Evolutionary conservation across 35 echinoderm and acorn worm species (phyloP).

Genomic region (Patiria miniata): DNA sequence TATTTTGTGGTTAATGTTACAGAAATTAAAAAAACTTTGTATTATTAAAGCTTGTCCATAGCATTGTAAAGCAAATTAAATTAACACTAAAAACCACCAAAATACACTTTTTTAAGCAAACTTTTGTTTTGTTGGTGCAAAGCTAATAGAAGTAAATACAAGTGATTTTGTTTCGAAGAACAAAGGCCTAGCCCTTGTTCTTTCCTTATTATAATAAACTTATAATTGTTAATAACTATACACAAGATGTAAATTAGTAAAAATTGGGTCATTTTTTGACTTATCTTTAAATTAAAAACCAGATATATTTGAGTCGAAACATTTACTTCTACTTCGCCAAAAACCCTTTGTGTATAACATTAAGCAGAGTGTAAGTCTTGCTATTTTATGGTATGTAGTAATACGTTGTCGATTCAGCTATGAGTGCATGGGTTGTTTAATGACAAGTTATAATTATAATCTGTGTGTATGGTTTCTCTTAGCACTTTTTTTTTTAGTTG

Average conservation of each 20-base stretch:
- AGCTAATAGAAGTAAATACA: neutral
- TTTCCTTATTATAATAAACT: conserved; percentile 20
- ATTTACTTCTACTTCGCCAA: neutral
- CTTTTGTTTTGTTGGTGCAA: neutral
- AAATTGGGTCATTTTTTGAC: neutral
- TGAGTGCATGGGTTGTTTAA: conserved; percentile 5
- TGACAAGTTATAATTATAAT: neutral
- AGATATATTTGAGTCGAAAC: conserved; percentile 18
- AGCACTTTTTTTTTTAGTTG: conserved; percentile 16
- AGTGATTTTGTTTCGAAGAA: neutral
- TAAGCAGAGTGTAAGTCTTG: neutral
- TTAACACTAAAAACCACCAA: neutral
- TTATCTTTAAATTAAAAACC: conserved; percentile 19
- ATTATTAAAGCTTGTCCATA: conserved; percentile 4
- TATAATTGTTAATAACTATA: conserved; percentile 22
- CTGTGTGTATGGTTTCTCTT: neutral
- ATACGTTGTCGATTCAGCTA: neutral
- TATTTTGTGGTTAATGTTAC: conserved; percentile 27
- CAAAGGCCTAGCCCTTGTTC: neutral
- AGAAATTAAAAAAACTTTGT: too few species aligned
- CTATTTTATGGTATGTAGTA: conserved; percentile 17
- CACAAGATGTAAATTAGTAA: conserved; percentile 32
- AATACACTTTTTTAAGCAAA: conserved; percentile 12
- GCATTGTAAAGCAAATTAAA: conserved; percentile 14
- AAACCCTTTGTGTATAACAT: neutral